These are phyloP conservation scores for Rhynchomys soricoides DNA, from an alignment of 2,113 vertebrate genomes.

Conservation along the genomic window DNA sequence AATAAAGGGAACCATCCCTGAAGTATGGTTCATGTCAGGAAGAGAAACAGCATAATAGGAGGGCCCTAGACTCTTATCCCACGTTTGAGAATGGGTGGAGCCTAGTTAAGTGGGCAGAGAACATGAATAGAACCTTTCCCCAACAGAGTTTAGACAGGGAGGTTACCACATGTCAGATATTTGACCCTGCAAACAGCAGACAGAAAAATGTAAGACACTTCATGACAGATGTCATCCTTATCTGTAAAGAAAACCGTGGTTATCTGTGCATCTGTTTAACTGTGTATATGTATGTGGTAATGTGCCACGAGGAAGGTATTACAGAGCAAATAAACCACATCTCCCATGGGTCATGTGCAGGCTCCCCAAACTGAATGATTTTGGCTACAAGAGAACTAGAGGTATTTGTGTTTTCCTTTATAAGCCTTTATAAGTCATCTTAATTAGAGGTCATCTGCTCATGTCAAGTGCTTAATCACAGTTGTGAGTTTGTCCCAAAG, in stretches of 20 bases:
- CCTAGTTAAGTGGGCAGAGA: slow-evolving; percentile 70
- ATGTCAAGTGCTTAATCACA: slow-evolving; percentile 84
- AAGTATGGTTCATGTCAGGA: slow-evolving; percentile 59
- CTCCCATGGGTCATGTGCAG: slow-evolving; percentile 59
- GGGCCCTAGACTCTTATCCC: slow-evolving; percentile 57
- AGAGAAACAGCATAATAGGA: slow-evolving; percentile 62
- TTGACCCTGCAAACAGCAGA: slow-evolving; percentile 81
- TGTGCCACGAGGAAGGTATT: slow-evolving; percentile 76
- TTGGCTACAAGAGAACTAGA: slow-evolving; percentile 50
- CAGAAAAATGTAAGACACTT: slow-evolving; percentile 81
- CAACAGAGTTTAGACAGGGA: slow-evolving; percentile 72
- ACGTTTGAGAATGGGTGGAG: slow-evolving; percentile 84
- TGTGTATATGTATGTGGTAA: slow-evolving; percentile 73
- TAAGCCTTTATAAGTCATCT: slow-evolving; percentile 78
- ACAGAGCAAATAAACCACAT: slow-evolving; percentile 72
- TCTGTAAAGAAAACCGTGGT: slow-evolving; percentile 77
- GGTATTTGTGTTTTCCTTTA: slow-evolving; percentile 49
- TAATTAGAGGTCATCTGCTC: slow-evolving; percentile 82
- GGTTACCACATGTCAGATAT: slow-evolving; percentile 84
- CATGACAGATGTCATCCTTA: slow-evolving; percentile 81
- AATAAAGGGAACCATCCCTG: slow-evolving; percentile 51
- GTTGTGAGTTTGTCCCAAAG: slow-evolving; percentile 83
- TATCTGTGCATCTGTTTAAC: background rate
- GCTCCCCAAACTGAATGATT: slow-evolving; percentile 25
- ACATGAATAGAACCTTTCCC: slow-evolving; percentile 66